Base-by-base conservation (phyloP, 37 sponge, comb jelly and placozoan genomes). In the Axinella damicornis region DNA sequence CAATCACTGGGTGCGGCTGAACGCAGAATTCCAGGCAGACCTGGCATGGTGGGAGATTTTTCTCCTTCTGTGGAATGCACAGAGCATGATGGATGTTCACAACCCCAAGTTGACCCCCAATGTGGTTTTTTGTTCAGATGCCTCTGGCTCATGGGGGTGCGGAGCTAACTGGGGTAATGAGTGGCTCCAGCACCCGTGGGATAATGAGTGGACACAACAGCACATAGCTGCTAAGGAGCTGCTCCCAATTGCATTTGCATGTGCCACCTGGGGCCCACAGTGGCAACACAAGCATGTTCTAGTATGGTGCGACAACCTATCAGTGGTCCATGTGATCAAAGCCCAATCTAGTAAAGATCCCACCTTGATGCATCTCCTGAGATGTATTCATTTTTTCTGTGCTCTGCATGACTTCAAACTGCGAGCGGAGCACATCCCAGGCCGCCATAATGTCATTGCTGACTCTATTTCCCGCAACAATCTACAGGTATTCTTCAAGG, bases 111-210 rank as follows among this genome's bases (percentile, higher is more conserved):
- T 39, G 71, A 74, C 2, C 65, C 65, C 79, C 25, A 78, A 21
- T 9, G 59, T 76, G 1, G 28, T 18, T 1, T 59, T 76, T 5
- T 16, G 14, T 16, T 56, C 76, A 33, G 79, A 78, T 24, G 79
- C 79, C 2, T 78, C 79, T 4, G 65, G 79, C 5, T 65, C 66
- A 61, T 78, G 79, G 79, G 79, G 79, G 13, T 78, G 64, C 25
- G 66, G 66, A n/a, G 79, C 79, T 28, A 36, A 25, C 25, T 64
- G 66, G 17, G 16, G 36, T n/a, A 24, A 64, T 24, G 1, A 19
- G 0, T 78, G 79, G 79, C 18, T 78, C 1, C 79, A 78, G 65
- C 25, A 11, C 18, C 24, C 46, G 11, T 78, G 79, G 65, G 13
- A 1, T 35, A 27, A 38, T 1, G 37, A 15, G 17, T 62, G 79